phyloP scores from a whole-genome alignment of 1,140 invertebrate species.

The Megalopta genalis region DNA sequence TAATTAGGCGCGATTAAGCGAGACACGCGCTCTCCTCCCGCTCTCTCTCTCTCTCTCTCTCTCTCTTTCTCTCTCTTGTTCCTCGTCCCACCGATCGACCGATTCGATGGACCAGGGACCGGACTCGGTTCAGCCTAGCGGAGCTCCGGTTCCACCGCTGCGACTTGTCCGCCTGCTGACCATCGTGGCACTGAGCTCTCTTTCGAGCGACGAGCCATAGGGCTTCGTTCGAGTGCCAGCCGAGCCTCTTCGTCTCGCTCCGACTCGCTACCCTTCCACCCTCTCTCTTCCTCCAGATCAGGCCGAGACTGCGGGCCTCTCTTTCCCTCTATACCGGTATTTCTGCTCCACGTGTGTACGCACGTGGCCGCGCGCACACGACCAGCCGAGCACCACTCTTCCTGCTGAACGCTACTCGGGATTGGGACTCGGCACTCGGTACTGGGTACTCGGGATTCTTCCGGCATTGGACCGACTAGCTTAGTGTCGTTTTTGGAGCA shows the following conservation, averaged over 20 bases:
- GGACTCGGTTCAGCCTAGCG: background rate
- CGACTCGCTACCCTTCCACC: background rate
- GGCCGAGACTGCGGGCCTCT: background rate
- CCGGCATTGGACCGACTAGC: background rate
- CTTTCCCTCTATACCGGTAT: conserved; percentile 11
- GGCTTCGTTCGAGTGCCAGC: conserved; percentile 67
- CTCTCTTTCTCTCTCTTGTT: too few species aligned
- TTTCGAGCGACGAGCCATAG: conserved; percentile 67
- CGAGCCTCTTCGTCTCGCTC: conserved; percentile 43
- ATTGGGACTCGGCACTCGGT: too few species aligned
- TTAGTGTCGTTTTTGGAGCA: too few species aligned
- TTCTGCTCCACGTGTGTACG: conserved; percentile 54
- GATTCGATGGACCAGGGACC: background rate
- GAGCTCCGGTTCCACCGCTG: conserved; percentile 26
- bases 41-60: background rate
- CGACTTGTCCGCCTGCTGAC: conserved; percentile 73
- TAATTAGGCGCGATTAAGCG: conserved; percentile 64
- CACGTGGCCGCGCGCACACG: conserved; percentile 48
- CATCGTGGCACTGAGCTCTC: conserved; percentile 76
- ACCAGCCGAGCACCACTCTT: background rate
- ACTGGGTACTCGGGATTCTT: background rate
- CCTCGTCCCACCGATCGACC: background rate
- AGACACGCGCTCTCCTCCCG: conserved; percentile 43
- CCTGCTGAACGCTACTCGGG: background rate
- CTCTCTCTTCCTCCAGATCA: background rate